phyloP scores from a whole-genome alignment of 1,140 invertebrate species.

The Lordiphosa mommai region DNA sequence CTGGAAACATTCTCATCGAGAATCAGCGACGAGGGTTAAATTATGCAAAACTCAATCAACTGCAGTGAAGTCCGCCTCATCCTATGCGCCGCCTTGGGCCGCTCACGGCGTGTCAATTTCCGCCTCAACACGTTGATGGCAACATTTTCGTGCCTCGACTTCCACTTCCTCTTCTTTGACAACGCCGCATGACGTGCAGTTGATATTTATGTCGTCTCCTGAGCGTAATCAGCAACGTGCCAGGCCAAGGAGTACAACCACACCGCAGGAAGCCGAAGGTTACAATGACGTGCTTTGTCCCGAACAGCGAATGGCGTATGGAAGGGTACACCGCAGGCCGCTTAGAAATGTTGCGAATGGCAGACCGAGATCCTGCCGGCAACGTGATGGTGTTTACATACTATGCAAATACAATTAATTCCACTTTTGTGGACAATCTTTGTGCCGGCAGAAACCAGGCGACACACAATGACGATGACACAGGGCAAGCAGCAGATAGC shows the following conservation, averaged over 20 bases:
- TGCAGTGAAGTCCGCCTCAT: conserved; percentile 11
- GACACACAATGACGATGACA: conserved; percentile 10
- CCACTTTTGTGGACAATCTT: conserved; percentile 70
- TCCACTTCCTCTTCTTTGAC: conserved; percentile 38
- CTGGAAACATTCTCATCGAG: background rate
- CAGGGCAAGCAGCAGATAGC: conserved; percentile 12
- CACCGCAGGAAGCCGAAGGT: conserved; percentile 64
- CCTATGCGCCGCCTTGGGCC: background rate
- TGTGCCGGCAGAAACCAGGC: conserved; percentile 23
- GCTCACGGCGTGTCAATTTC: conserved; percentile 58
- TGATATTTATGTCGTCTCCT: conserved; percentile 44
- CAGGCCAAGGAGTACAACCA: conserved; percentile 50
- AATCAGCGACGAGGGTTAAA: conserved; percentile 27
- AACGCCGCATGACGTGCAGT: conserved; percentile 52
- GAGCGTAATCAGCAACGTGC: conserved; percentile 66
- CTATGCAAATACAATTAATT: conserved; percentile 77
- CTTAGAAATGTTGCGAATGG: conserved; percentile 30
- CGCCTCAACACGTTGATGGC: conserved; percentile 63
- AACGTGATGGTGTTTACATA: conserved; percentile 73
- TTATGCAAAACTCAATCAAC: conserved; percentile 62
- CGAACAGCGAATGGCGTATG: conserved; percentile 12
- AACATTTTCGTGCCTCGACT: conserved; percentile 31
- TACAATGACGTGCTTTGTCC: conserved; percentile 41
- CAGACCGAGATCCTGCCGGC: conserved; percentile 41
- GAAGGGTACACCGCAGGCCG: conserved; percentile 12